Percentiles rank a stretch among this genome's conserved stretches.
Evolutionary conservation across 1,140 invertebrate species (phyloP).

Genomic region (Trypoxylus dichotomus): DNA sequence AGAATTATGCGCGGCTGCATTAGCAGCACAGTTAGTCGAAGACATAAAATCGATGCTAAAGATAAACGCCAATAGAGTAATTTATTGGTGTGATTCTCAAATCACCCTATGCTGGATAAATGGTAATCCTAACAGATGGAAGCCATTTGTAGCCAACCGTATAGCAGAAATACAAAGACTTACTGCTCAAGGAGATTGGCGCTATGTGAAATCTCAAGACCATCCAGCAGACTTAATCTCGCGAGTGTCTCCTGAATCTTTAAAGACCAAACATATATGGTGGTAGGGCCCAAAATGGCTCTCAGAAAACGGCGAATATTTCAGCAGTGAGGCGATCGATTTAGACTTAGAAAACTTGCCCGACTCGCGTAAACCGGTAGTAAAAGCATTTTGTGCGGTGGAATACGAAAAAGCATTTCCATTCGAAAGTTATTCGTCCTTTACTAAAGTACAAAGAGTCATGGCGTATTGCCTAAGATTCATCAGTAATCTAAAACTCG

Average conservation of each 20-base stretch:
- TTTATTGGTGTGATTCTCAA: conserved; percentile 53
- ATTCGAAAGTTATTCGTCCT: too few relatives aligned
- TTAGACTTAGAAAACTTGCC: neutral
- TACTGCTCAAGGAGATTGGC: conserved; percentile 43
- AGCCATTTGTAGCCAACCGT: conserved; percentile 49
- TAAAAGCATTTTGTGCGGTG: too few relatives aligned
- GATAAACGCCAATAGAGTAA: conserved; percentile 28
- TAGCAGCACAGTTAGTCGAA: conserved; percentile 34
- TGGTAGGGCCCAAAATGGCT: neutral
- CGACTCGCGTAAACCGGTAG: neutral
- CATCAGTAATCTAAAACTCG: neutral
- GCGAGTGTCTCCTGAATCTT: conserved; percentile 40
- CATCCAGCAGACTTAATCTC: conserved; percentile 55
- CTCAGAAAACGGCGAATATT: neutral
- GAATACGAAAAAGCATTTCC: too few relatives aligned
- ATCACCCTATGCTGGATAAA: conserved; percentile 48
- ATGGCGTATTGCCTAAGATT: neutral
- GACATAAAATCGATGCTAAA: conserved; percentile 32
- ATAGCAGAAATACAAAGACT: conserved; percentile 48
- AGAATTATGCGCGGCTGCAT: conserved; percentile 39
- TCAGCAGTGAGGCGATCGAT: neutral
- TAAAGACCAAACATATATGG: neutral
- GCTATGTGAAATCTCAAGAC: conserved; percentile 45
- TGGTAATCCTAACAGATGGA: conserved; percentile 38
- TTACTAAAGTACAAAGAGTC: too few relatives aligned